Base-by-base conservation (phyloP, 1,140 invertebrate species). In the Drosophila yakuba region DNA sequence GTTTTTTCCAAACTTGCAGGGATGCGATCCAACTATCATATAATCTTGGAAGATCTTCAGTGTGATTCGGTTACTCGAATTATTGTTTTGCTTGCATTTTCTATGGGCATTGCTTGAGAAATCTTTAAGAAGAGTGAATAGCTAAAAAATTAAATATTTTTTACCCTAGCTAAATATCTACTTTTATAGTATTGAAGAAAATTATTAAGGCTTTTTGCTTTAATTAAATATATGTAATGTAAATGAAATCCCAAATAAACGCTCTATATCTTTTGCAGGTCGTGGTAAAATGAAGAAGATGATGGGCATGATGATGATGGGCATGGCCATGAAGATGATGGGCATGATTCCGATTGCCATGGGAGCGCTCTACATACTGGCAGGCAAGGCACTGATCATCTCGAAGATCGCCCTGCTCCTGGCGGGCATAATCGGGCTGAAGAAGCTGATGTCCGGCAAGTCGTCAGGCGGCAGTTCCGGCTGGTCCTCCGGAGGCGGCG, bases 221-320 rank as follows among this genome's bases (percentile, higher is more conserved):
- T 5, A 25, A 25, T 3, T 4, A 25, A 25, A 25, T 4, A 25
- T 4, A 25, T 25, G 23, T 25, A 3, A 25, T 25, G 3, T 25
- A 25, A 25, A 25, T 50, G n/a, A 35, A 32, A 17, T 4, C 23
- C n/a, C 15, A 39, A 61, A 56, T 38, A 14, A 15, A 11, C 4
- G 7, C 35, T 39, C 17, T 20, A 15, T 17, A 23, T 69, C 45
- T 51, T 20, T 86, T 71, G 52, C 92, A 95, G 95, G 95, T 76
- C 94, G 95, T 66, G 95, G 95, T 2, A 96, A 96, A 82, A 95
- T 96, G 95, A 96, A 96, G 94, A 96, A 96, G 71, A 96, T 96
- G 95, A 96, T 96, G 95, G 94, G 95, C 20, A 96, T 96, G 94
- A 96, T 96, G 95, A 95, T 96, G 94, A 96, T 96, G 95, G 96